phyloP scores from a whole-genome alignment of 1,140 invertebrate species.

The Conus ventricosus region DNA sequence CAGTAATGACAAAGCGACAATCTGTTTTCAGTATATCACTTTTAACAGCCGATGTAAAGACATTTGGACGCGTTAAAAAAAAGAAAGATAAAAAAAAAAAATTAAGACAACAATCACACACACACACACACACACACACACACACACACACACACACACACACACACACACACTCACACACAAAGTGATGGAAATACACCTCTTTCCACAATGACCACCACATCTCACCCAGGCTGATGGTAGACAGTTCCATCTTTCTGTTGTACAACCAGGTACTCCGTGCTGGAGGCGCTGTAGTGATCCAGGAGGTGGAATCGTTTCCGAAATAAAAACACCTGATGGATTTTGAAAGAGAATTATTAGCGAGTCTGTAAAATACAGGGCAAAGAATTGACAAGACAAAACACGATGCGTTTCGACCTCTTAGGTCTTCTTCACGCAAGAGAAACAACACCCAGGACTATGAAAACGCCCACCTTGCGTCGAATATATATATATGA shows the following conservation, averaged over 20 bases:
- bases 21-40: too few relatives aligned
- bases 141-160: conserved; percentile 4
- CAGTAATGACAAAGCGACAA: too few relatives aligned
- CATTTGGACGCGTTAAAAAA: too few relatives aligned
- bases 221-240: conserved; percentile 65
- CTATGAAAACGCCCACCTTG: too few relatives aligned
- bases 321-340: conserved; percentile 67
- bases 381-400: too few relatives aligned
- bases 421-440: too few relatives aligned
- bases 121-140: conserved; percentile 1
- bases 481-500: too few relatives aligned
- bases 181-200: neutral
- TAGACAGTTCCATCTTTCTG: conserved; percentile 64
- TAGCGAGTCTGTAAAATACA: too few relatives aligned
- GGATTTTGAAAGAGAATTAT: too few relatives aligned
- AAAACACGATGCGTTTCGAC: too few relatives aligned
- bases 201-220: neutral
- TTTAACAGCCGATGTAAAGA: too few relatives aligned
- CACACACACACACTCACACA: neutral
- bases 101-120: neutral
- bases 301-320: conserved; percentile 64
- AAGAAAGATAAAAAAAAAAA: neutral
- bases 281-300: conserved; percentile 58
- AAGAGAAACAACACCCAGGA: too few relatives aligned
- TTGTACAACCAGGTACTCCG: conserved; percentile 68